Percentiles rank a stretch among this genome's conserved stretches.
Evolutionary conservation across 2,888 invertebrate species (phyloP).

Genomic region (Lutraria lutraria): DNA sequence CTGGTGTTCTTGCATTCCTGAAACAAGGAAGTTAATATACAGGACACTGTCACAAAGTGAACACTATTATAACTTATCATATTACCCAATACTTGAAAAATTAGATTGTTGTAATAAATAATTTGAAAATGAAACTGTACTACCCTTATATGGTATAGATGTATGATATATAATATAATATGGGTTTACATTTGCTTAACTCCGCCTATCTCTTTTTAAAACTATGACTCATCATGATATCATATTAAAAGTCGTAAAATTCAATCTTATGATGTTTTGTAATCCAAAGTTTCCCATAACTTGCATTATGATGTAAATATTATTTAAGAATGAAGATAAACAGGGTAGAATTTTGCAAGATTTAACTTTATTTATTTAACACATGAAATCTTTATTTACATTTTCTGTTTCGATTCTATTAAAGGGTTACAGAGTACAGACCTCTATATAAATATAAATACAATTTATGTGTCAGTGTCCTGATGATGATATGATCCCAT

Average conservation of each 20-base stretch:
- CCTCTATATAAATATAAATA: not conserved
- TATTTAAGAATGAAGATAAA: not conserved
- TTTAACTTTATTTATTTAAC: not conserved
- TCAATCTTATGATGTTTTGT: not conserved
- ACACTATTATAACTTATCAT: conserved; percentile 9
- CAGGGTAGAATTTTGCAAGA: not conserved
- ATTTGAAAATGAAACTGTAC: not conserved
- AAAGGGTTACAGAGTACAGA: not conserved
- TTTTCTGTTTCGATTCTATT: not conserved
- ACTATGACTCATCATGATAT: not conserved
- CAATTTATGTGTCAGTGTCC: not conserved
- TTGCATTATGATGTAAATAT: not conserved
- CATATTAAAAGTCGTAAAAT: not conserved
- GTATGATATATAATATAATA: not conserved
- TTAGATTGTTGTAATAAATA: not conserved
- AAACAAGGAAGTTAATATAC: not conserved
- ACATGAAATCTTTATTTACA: not conserved
- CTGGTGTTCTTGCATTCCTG: not conserved
- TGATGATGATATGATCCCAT: not conserved
- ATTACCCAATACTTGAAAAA: not conserved
- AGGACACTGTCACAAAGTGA: not conserved
- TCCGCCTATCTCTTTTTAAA: not conserved
- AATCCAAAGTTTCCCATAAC: not conserved
- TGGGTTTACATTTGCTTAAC: not conserved
- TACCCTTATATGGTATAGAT: not conserved